Conservation (phyloP, 1,140 invertebrate genomes). For the Macrocentrus cingulum region DNA sequence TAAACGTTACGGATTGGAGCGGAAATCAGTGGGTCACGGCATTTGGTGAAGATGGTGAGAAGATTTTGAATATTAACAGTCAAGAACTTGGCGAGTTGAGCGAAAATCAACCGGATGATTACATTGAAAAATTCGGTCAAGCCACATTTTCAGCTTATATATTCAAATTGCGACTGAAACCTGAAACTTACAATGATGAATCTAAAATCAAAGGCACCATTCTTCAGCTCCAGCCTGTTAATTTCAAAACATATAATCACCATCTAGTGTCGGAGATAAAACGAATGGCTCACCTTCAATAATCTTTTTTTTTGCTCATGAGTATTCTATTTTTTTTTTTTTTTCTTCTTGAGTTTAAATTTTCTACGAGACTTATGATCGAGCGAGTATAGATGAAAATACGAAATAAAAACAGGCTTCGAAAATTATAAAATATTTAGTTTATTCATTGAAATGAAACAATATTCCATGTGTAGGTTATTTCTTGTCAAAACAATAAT, state of each 20-base stretch:
- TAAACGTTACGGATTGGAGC: slow-evolving; percentile 76
- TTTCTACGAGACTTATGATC: no score
- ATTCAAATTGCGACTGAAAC: slow-evolving; percentile 81
- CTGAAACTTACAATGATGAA: slow-evolving; percentile 92
- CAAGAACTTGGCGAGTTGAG: slow-evolving; percentile 75
- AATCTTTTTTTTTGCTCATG: background rate
- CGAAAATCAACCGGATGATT: slow-evolving; percentile 65
- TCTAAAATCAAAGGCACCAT: slow-evolving; percentile 75
- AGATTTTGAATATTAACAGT: slow-evolving; percentile 73
- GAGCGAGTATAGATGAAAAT: no score
- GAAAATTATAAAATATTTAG: background rate
- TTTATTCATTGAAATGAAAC: background rate
- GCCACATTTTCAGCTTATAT: slow-evolving; percentile 78
- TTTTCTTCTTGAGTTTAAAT: no score
- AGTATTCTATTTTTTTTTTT: no score
- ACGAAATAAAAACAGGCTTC: background rate
- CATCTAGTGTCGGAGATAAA: slow-evolving; percentile 70
- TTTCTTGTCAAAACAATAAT: no score
- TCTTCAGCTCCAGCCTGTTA: slow-evolving; percentile 67
- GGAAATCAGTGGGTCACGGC: slow-evolving; percentile 84
- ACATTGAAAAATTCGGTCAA: slow-evolving; percentile 67
- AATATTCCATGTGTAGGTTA: no score
- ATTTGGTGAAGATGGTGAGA: slow-evolving; percentile 86
- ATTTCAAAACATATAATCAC: slow-evolving; percentile 75
- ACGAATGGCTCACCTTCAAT: slow-evolving; percentile 9